Base-by-base conservation (phyloP, 2,113 vertebrate genomes). In the Ceuthmochares aereus region DNA sequence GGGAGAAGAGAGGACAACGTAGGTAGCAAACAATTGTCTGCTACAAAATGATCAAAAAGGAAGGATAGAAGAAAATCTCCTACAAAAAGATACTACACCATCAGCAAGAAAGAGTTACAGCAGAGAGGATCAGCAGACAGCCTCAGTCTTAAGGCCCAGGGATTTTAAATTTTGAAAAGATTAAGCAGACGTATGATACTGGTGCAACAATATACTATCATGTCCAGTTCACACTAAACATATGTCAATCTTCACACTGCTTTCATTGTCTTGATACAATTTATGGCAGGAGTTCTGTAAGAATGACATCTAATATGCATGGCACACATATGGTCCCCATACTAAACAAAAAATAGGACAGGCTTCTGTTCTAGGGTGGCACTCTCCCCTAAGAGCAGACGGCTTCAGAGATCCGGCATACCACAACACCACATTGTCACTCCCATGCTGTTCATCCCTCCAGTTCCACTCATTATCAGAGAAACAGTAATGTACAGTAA, bases 401-500 rank as follows among this genome's bases (percentile, higher is more conserved):
- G 88, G 80, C 51, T 64, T 52, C 77, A 93, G 36, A 72, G 90
- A 85, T 20, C 43, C 12, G 51, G 49, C 37, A 55, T 42, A 72
- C 37, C 49, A 60, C 23, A 76, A 9, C 4, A 25, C 14, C 45
- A 58, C 45, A 19, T 0, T 15, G 34, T 63, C 83, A 84, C 22
- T 74, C 51, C 59, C 36, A 34, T 0, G 3, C 22, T 0, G 0
- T 58, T 51, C 0, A 0, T 47, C 42, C 81, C 89, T 94, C 51
- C 92, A 88, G 78, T 93, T 94, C 51, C 92, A 88, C 74, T 93
- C 70, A 68, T 37, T 73, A 54, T 47, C 63, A 79, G 68, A 73
- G 75, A 85, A 93, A 62, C 76, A 84, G 51, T 30, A 95, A 80
- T 14, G n/a, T 59, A 54, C 47, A 83, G 69, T 62, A 90, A 93